Percentiles rank a stretch among this genome's conserved stretches.
Evolutionary conservation across 2,888 invertebrate genomes (phyloP).

Genomic region (Cephus sareptanus): DNA sequence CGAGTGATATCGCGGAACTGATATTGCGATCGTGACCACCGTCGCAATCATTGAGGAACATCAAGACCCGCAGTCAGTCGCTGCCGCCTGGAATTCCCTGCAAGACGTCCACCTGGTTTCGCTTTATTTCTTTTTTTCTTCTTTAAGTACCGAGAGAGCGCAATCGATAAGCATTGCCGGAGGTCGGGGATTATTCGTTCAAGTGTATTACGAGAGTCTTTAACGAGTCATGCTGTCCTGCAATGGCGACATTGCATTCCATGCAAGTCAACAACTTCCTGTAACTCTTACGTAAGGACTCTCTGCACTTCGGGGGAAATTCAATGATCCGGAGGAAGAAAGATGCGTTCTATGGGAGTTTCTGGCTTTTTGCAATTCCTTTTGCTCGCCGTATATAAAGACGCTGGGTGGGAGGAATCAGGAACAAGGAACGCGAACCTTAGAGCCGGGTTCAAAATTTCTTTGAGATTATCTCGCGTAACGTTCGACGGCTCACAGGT

Average conservation of each 20-base stretch:
- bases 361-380: no score
- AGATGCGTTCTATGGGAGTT: no score
- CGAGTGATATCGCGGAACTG: neutral
- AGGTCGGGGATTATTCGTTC: neutral
- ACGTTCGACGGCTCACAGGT: conserved; percentile 34
- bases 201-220: conserved; percentile 4
- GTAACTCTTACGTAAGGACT: neutral
- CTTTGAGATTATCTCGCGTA: conserved; percentile 42
- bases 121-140: neutral
- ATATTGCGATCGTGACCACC: neutral
- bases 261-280: conserved; percentile 11
- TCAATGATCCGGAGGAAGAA: neutral
- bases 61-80: neutral
- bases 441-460: conserved; percentile 33
- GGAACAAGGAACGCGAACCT: neutral
- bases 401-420: neutral
- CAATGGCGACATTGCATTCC: conserved; percentile 24
- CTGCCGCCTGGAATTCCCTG: neutral
- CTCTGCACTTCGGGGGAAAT: neutral
- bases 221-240: conserved; percentile 2
- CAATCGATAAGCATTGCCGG: neutral
- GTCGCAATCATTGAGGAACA: neutral
- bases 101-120: neutral
- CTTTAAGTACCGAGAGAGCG: neutral
- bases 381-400: neutral